Conservation (phyloP, 2,113 vertebrate genomes). For the Seriola rivoliana region DNA sequence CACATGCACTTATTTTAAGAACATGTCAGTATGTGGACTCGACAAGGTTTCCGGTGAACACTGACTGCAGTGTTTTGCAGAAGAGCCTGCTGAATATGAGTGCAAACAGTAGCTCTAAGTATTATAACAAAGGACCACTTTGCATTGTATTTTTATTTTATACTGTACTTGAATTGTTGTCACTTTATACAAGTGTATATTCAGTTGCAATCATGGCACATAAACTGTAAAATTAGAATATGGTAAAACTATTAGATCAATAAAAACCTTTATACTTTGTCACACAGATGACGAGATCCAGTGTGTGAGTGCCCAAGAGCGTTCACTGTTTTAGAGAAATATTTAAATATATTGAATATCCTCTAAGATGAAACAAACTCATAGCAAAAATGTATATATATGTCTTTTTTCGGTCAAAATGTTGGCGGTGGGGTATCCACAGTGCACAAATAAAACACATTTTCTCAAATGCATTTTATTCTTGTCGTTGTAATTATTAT, state of each 20-base stretch:
- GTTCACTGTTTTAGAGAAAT: conserved; percentile 37
- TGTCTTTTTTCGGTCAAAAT: neutral
- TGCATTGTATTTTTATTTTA: conserved; percentile 54
- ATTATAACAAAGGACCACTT: conserved; percentile 18
- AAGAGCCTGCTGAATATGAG: conserved; percentile 1
- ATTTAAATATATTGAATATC: conserved; percentile 42
- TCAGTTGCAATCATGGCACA: conserved; percentile 6
- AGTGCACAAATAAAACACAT: conserved; percentile 54
- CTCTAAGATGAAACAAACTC: conserved; percentile 34
- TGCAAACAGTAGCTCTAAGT: neutral
- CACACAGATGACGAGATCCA: neutral
- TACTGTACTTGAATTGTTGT: conserved; percentile 53
- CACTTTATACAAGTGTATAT: conserved; percentile 32
- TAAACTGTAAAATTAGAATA: conserved; percentile 23
- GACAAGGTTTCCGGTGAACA: conserved; percentile 1
- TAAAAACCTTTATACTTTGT: conserved; percentile 5
- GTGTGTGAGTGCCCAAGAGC: neutral
- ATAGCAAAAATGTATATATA: neutral
- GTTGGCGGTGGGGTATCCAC: conserved; percentile 6
- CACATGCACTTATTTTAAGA: conserved; percentile 27
- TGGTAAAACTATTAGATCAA: conserved; percentile 14
- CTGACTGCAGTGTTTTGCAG: conserved; percentile 7
- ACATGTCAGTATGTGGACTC: conserved; percentile 19
- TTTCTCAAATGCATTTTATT: conserved; percentile 44
- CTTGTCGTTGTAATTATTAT: neutral